Evolutionary conservation across 2,113 vertebrate species (phyloP), one percentile per base, ranked within the genome.

Genomic region (Sprattus sprattus): DNA sequence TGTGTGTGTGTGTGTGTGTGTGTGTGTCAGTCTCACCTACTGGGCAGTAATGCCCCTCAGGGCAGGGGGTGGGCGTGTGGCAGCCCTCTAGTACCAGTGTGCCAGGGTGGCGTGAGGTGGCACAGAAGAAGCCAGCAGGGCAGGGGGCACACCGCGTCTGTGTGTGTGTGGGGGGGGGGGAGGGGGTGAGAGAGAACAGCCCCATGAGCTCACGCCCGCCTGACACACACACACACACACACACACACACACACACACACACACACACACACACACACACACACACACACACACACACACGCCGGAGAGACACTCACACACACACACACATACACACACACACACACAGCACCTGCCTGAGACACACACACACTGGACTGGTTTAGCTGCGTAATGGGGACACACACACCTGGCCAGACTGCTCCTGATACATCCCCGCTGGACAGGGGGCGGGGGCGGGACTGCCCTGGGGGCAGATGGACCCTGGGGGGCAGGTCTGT

Each of bases 391-490:
- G 1, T 39, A 39, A 39, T 6, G 20, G 6, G 83, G 22, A 16
- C 84, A 83, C 45, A 16, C 84, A 83, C 45, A 95, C 95, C 92
- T 96, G 95, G 28, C 96, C 96, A 84, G 89, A 82, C 88, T 94
- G 92, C 64, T 95, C 94, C 89, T 98, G 97, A 50, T 96, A 97
- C 52, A 95, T 95, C 22, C 98, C 97, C 28, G 93, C 89, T 0
- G 91, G 89, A 83, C 97, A 99, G 8, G 94, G 91, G 15, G 92
- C 28, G 32, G 95, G 95, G 80, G 90, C 89, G 5, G 89, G 71
- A 89, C 96, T 97, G 75, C 97, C 97, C 82, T 87, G 4, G n/a
- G 97, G 97, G 67, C 97, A 98, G 32, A 91, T 95, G 86, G 96
- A 91, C 71, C 97, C 96, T 85, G 91, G 84, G 46, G 95, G 95